Conservation (phyloP, 2,888 invertebrate species). For the Periphyllus acericola region DNA sequence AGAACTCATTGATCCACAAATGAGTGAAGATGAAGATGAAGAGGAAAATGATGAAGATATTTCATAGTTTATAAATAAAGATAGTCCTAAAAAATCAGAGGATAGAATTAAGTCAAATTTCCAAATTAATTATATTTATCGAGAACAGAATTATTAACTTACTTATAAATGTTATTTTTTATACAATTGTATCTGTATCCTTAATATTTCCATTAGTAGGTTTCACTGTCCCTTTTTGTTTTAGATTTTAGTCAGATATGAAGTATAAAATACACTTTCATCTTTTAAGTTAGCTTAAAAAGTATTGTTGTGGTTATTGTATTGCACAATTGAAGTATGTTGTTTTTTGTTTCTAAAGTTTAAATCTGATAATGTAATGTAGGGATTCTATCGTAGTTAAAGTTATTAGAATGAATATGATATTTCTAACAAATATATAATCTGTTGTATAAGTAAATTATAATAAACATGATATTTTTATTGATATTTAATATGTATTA, state of each 20-base stretch:
- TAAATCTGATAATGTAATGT: neutral
- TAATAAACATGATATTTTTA: neutral
- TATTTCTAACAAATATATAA: neutral
- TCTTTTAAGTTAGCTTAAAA: neutral
- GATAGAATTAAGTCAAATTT: neutral
- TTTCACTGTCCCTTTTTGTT: neutral
- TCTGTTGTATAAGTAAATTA: neutral
- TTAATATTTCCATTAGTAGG: neutral
- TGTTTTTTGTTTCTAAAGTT: neutral
- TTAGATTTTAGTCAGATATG: neutral
- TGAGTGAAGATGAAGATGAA: slow-evolving; percentile 21
- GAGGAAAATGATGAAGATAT: neutral
- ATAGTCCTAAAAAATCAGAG: neutral
- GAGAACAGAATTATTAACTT: neutral
- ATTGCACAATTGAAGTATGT: neutral
- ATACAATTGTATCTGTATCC: neutral
- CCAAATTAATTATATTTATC: neutral
- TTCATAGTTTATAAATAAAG: neutral
- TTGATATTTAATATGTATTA: neutral
- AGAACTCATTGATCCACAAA: slow-evolving; percentile 27
- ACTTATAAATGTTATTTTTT: neutral
- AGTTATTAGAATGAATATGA: neutral
- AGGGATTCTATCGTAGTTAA: neutral
- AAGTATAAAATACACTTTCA: neutral
- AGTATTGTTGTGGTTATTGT: neutral